Percentiles rank a stretch among this genome's conserved stretches.
Conservation (phyloP, 1,140 invertebrate genomes). For the Meloidogyne exigua region DNA sequence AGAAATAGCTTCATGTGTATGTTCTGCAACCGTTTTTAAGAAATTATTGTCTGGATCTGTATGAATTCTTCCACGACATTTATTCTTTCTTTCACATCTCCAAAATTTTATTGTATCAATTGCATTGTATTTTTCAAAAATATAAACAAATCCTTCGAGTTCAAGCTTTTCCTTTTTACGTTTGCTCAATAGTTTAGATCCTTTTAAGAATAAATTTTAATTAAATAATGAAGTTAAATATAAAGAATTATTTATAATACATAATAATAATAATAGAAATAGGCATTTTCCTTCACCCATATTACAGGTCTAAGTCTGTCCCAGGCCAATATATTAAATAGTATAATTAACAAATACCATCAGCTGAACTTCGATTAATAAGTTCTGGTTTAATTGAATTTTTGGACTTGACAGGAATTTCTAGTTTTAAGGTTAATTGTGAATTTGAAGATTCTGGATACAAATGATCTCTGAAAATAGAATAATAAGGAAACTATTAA, state of each 20-base stretch:
- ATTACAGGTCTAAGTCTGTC: too few species aligned
- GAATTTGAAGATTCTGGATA: background rate
- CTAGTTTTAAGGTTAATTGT: background rate
- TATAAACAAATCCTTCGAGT: background rate
- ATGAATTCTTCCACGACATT: constrained; percentile 1
- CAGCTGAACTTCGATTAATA: background rate
- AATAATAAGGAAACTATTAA: background rate
- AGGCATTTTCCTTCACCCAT: too few species aligned
- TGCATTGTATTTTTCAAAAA: background rate
- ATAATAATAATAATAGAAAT: too few species aligned
- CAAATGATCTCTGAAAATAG: background rate
- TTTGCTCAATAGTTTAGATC: background rate
- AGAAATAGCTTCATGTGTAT: constrained; percentile 4
- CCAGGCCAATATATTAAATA: too few species aligned
- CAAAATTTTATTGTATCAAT: constrained; percentile 13
- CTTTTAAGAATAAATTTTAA: background rate
- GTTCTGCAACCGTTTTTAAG: background rate
- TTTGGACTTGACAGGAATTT: background rate
- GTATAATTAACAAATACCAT: background rate
- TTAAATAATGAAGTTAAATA: too few species aligned
- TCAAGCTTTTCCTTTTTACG: constrained; percentile 1
- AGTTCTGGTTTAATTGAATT: background rate
- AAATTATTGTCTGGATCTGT: constrained; percentile 7
- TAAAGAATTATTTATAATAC: too few species aligned
- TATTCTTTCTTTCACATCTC: constrained; percentile 4